Base-by-base conservation (phyloP, 2,113 vertebrate genomes). In the Eptatretus burgeri region DNA sequence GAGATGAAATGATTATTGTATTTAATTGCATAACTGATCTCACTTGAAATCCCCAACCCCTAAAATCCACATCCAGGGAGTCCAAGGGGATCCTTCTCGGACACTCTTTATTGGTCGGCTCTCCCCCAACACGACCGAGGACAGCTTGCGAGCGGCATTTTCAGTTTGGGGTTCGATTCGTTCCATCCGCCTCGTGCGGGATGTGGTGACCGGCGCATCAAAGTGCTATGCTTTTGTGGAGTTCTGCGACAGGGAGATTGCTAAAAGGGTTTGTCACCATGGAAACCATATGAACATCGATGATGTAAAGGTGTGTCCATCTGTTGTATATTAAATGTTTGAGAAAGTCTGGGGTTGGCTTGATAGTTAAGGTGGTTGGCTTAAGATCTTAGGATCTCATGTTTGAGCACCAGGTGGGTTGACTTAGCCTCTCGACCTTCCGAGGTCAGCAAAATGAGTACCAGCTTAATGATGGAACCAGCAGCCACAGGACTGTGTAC, bases 171-270 rank as follows among this genome's bases (percentile, higher is more conserved):
- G 91, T 49, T 85, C 87, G 65, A 79, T 95, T 62, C 75, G 78
- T 62, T 74, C 77, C 65, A 70, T 93, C 13, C 77, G 85, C n/a
- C 74, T 98, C 67, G 82, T 94, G 41, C 75, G 82, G 56, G 91
- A 98, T 67, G 69, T 83, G n/a, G 80, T 98, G 12, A 93, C 87
- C 0, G 86, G 91, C 0, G 83, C 84, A 67, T 95, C 91, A 13
- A 95, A 87, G 70, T 75, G 84, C 51, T 98, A 98, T 0, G 88
- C 80, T 0, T 93, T 95, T 66, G 66, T 98, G 0, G 91, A 98
- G 18, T 98, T 82, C 72, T 86, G 84, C 56, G 88, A 96, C 53
- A 84, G 93, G 49, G 76, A 82, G 0, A 74, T 84, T 0, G 75
- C 95, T 2, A 64, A 79, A 52, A 80, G 79, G 64, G 91, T 88